Evolutionary conservation across 2,797 vertebrate species (phyloP).

Genomic region (Clarias platycephalus): DNA sequence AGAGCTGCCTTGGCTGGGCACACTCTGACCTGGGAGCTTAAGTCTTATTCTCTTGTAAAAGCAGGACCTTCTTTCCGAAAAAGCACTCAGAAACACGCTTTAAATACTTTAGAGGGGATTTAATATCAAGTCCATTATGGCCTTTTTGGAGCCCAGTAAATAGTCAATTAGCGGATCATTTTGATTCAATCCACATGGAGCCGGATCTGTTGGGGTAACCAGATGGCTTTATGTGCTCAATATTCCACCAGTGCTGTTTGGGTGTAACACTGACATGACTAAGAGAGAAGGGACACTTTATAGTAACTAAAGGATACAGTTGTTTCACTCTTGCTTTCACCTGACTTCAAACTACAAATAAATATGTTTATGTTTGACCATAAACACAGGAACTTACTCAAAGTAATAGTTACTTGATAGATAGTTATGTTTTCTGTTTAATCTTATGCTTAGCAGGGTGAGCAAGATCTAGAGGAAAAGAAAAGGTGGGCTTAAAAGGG

Average conservation of each 20-base stretch:
- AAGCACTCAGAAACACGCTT: constrained; percentile 88
- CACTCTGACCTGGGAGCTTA: constrained; percentile 82
- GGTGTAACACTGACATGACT: constrained; percentile 36
- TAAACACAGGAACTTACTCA: constrained; percentile 19
- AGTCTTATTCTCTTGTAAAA: constrained; percentile 93
- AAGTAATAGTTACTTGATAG: neutral
- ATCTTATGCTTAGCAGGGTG: constrained; percentile 10
- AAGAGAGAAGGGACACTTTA: constrained; percentile 22
- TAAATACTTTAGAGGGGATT: constrained; percentile 91
- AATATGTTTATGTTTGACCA: constrained; percentile 13
- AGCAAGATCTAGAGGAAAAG: constrained; percentile 9
- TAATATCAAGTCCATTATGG: constrained; percentile 99
- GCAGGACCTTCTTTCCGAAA: constrained; percentile 74
- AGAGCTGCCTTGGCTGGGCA: constrained; percentile 75
- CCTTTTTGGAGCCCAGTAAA: constrained; percentile 93
- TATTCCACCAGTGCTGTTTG: constrained; percentile 32
- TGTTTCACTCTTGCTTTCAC: constrained; percentile 25
- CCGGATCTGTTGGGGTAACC: constrained; percentile 70
- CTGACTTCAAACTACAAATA: neutral
- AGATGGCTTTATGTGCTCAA: constrained; percentile 47
- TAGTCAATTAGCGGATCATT: constrained; percentile 97
- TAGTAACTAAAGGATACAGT: neutral
- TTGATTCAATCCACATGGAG: constrained; percentile 98
- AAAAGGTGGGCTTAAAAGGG: constrained; percentile 37
- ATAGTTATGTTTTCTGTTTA: neutral